A percentile compares a stretch with the other conserved stretches of the same genome.
These are phyloP conservation scores for Apodemia mormo DNA, from an alignment of 2,888 invertebrate species.

Conservation along the genomic window DNA sequence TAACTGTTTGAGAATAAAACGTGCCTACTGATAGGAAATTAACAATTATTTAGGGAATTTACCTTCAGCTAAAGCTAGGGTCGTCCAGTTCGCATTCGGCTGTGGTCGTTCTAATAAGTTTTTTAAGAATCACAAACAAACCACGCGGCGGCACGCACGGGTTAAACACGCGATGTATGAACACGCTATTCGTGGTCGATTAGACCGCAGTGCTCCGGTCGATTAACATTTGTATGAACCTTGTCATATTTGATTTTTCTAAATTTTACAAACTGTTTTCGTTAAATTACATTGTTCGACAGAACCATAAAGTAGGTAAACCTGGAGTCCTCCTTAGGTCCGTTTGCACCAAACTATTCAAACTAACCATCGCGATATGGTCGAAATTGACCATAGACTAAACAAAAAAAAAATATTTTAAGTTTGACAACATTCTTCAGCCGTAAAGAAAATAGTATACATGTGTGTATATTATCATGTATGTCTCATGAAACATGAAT, in stretches of 20 bases:
- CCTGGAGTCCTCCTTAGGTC: no score
- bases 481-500: no score
- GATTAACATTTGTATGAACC: slow-evolving; percentile 28
- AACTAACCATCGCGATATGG: no score
- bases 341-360: no score
- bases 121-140: slow-evolving; percentile 68
- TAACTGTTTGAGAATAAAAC: neutral
- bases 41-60: slow-evolving; percentile 4
- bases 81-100: slow-evolving; percentile 38
- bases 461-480: no score
- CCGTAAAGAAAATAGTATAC: no score
- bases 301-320: no score
- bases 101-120: slow-evolving; percentile 62
- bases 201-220: slow-evolving; percentile 52
- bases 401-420: no score
- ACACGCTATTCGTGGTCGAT: slow-evolving; percentile 52
- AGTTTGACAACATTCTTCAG: no score
- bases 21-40: neutral
- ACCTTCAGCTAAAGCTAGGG: slow-evolving; percentile 11
- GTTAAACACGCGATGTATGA: slow-evolving; percentile 51
- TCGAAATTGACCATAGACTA: no score
- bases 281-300: neutral
- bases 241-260: slow-evolving; percentile 23
- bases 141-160: slow-evolving; percentile 45
- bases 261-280: slow-evolving; percentile 20